phyloP scores from a whole-genome alignment of 2,888 invertebrate species.

The Electrophaes corylata region DNA sequence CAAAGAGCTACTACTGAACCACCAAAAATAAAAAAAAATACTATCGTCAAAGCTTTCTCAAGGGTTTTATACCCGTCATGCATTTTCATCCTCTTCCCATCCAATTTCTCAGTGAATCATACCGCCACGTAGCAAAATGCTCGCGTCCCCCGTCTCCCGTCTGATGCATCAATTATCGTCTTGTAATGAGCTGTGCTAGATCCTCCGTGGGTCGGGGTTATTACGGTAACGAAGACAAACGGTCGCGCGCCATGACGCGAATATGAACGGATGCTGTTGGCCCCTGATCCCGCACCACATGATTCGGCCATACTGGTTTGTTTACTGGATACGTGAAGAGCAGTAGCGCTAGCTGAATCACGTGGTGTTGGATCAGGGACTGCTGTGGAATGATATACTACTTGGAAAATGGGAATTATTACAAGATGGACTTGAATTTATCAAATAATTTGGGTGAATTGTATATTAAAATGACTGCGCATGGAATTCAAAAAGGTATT shows the following conservation, averaged over 20 bases:
- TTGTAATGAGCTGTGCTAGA: conserved; percentile 29
- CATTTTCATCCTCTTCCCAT: not conserved
- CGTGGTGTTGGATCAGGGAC: not conserved
- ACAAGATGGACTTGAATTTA: not conserved
- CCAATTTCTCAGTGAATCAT: not conserved
- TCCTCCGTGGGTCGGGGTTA: conserved; percentile 37
- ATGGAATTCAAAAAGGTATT: too few species aligned
- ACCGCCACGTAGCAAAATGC: not conserved
- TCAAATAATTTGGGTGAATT: too few species aligned
- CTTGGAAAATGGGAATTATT: not conserved
- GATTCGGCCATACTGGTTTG: not conserved
- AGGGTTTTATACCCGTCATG: too few species aligned
- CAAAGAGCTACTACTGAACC: too few species aligned
- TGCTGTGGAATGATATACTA: not conserved
- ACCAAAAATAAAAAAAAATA: too few species aligned
- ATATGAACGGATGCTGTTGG: conserved; percentile 48
- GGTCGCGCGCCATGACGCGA: conserved; percentile 51
- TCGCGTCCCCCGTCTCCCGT: conserved; percentile 6
- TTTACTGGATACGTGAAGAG: not conserved
- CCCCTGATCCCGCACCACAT: not conserved
- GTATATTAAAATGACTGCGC: too few species aligned
- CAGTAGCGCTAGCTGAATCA: not conserved
- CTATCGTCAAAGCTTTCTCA: too few species aligned
- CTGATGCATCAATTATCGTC: conserved; percentile 38
- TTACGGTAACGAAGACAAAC: conserved; percentile 67